Percentiles rank a stretch among this genome's conserved stretches.
Conservation (phyloP, 1,140 invertebrate species). For the Apis florea region DNA sequence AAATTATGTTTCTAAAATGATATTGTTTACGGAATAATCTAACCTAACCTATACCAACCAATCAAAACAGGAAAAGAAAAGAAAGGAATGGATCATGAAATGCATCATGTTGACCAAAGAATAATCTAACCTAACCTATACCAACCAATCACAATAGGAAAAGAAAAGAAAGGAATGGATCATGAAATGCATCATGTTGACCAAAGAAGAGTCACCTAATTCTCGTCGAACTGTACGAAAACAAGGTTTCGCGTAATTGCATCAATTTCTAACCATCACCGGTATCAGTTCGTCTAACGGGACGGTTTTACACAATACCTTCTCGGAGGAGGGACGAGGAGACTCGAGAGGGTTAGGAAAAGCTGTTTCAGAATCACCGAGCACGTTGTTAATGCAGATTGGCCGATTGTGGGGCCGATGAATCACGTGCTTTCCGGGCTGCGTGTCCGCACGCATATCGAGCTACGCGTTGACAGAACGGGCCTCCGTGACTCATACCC, state of each 20-base stretch:
- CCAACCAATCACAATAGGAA: not conserved
- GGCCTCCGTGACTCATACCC: constrained; percentile 44
- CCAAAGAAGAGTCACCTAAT: not conserved
- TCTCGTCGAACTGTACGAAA: not conserved
- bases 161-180: not conserved
- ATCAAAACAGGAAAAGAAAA: not conserved
- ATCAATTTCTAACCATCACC: not conserved
- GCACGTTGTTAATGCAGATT: constrained; percentile 67
- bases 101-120: not conserved
- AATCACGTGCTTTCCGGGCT: constrained; percentile 73
- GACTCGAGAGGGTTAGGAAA: constrained; percentile 18
- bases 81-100: not conserved
- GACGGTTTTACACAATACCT: not conserved
- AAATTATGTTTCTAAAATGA: too few species aligned
- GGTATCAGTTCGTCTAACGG: constrained; percentile 25
- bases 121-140: not conserved
- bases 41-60: not conserved
- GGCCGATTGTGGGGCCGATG: constrained; percentile 61
- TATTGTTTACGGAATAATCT: too few species aligned
- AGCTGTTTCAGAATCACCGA: constrained; percentile 44
- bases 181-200: not conserved
- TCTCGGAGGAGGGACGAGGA: not conserved
- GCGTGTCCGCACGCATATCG: constrained; percentile 69
- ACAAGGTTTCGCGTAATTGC: not conserved
- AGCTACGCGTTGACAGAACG: constrained; percentile 40